Conservation (phyloP, 2,113 vertebrate species). For the Eclectus roratus region DNA sequence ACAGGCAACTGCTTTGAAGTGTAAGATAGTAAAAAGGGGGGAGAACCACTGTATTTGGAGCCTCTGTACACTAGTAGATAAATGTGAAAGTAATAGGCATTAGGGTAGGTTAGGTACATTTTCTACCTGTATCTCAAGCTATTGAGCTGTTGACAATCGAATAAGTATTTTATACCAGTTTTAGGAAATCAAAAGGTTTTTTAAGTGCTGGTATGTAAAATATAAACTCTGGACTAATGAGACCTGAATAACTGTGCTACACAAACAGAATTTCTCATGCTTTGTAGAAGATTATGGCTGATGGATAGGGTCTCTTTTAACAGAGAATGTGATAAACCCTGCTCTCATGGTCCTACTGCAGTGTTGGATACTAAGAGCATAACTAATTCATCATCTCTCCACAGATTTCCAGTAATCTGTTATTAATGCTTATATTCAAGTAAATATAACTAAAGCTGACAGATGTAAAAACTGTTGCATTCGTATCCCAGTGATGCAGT, state of each 20-base stretch:
- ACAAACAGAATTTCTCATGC: not conserved
- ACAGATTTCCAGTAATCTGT: constrained; percentile 61
- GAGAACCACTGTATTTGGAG: not conserved
- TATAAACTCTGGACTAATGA: not conserved
- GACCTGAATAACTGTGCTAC: not conserved
- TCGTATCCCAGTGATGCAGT: constrained; percentile 38
- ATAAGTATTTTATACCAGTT: not conserved
- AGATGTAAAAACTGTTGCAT: constrained; percentile 63
- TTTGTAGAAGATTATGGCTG: constrained; percentile 13
- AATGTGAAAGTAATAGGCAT: not conserved
- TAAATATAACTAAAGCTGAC: constrained; percentile 64
- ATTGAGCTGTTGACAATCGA: not conserved
- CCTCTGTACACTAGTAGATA: not conserved
- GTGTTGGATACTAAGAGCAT: not conserved
- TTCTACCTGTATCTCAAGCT: not conserved
- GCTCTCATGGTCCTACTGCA: not conserved
- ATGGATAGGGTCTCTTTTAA: not conserved
- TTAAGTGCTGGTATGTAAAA: not conserved
- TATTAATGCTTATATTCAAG: constrained; percentile 68
- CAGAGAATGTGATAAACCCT: not conserved
- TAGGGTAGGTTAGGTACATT: not conserved
- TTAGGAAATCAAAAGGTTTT: not conserved
- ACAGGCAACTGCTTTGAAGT: not conserved
- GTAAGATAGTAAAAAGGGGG: accelerated
- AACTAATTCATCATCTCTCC: constrained; percentile 42